These are phyloP conservation scores for Trididemnum nubilum DNA, from an alignment of 23 tunicate species.

Conservation along the genomic window DNA sequence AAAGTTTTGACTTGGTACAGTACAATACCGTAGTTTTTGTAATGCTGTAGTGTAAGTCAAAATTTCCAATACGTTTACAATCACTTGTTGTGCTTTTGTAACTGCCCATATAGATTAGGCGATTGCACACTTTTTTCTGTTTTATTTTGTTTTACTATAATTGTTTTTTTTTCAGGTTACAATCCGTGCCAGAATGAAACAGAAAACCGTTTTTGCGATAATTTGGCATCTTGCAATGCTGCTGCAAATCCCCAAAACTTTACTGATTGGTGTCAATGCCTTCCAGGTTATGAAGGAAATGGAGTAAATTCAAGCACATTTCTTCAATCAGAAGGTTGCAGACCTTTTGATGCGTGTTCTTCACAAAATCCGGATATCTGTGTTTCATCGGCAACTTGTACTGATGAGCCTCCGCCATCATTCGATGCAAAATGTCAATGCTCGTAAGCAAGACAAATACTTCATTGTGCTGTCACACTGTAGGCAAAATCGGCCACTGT, in stretches of 20 bases:
- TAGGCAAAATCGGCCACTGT: no score
- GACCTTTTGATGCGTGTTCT: neutral
- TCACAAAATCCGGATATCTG: neutral
- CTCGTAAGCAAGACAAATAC: no score
- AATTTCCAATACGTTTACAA: no score
- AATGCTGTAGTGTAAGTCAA: no score
- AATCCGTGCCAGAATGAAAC: neutral
- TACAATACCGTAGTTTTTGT: no score
- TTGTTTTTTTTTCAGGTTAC: conserved; percentile 4
- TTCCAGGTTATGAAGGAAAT: neutral
- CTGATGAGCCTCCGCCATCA: neutral
- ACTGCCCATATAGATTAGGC: no score
- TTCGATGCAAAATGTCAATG: neutral
- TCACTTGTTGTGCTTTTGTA: no score
- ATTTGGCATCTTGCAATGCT: neutral
- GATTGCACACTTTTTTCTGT: no score
- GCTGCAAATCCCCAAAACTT: neutral
- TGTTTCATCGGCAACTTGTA: neutral
- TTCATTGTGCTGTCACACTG: no score
- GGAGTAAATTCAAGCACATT: neutral
- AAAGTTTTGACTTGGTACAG: no score
- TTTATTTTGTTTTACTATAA: no score
- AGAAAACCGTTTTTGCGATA: neutral
- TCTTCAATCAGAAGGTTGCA: neutral
- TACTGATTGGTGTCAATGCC: neutral